Conservation (phyloP, 2,113 vertebrate genomes). For the Protomyctophum bolini region DNA sequence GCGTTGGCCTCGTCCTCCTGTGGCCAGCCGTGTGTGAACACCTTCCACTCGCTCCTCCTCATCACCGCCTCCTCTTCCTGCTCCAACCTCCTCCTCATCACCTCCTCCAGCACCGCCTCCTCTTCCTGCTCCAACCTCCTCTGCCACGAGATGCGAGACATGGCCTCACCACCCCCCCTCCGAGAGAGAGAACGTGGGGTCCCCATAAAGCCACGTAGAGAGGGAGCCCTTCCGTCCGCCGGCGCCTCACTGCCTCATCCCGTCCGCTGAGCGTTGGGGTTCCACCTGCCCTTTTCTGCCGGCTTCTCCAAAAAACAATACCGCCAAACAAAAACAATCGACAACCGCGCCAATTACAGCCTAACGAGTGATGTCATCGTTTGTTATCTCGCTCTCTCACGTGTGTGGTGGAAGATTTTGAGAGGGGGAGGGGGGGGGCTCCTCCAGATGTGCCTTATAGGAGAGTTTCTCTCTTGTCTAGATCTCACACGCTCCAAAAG, state of each 20-base stretch:
- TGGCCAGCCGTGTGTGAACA: conserved; percentile 67
- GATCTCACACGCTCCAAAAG: conserved; percentile 44
- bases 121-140: conserved; percentile 65
- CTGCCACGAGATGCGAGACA: conserved; percentile 70
- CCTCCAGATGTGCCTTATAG: conserved; percentile 5
- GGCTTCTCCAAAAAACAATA: neutral
- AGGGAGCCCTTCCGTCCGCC: conserved; percentile 34
- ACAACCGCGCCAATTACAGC: conserved; percentile 55
- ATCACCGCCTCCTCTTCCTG: conserved; percentile 63
- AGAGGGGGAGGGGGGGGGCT: neutral
- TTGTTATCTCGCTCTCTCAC: neutral
- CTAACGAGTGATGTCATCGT: conserved; percentile 65
- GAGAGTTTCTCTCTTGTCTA: conserved; percentile 14
- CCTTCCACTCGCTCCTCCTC: conserved; percentile 74
- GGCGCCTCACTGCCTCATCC: conserved; percentile 35
- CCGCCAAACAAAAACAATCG: neutral
- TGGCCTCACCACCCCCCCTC: conserved; percentile 38
- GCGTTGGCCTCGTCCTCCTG: conserved; percentile 35
- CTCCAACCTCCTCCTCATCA: conserved; percentile 55
- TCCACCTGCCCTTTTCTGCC: conserved; percentile 50
- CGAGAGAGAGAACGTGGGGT: neutral
- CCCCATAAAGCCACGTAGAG: conserved; percentile 14
- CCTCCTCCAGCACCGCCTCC: conserved; percentile 57
- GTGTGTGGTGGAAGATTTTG: neutral
- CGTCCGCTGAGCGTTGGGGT: conserved; percentile 15